phyloP scores from a whole-genome alignment of 2,797 vertebrate genomes.

The Leptodactylus fallax region DNA sequence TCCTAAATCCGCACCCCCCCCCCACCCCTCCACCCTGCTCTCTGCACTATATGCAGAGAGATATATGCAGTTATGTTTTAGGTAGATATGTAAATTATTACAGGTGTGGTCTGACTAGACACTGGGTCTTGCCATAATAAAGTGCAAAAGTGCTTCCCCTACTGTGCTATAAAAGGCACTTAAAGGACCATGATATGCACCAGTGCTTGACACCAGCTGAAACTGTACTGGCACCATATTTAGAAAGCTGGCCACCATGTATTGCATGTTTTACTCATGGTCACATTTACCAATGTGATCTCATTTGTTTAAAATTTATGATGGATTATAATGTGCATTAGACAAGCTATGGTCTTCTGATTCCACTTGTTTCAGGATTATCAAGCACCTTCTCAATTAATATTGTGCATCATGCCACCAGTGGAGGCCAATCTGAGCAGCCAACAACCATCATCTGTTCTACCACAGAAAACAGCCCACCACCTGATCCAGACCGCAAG shows the following conservation, averaged over 20 bases:
- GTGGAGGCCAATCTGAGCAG: background rate
- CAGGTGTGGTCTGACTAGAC: no score
- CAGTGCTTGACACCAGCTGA: no score
- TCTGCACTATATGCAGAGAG: no score
- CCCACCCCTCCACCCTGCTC: no score
- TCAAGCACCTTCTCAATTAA: background rate
- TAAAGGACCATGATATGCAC: background rate
- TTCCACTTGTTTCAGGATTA: background rate
- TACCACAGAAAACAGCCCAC: background rate
- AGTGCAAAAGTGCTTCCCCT: background rate
- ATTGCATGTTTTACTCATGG: no score
- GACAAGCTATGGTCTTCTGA: background rate
- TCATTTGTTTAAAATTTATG: background rate
- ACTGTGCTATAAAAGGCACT: background rate
- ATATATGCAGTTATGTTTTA: no score
- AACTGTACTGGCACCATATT: no score
- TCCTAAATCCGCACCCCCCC: no score
- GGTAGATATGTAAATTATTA: no score
- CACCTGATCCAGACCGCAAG: background rate
- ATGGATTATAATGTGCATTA: background rate
- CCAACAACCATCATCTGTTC: background rate
- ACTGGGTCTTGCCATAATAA: no score
- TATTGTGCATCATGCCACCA: background rate
- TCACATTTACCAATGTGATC: no score
- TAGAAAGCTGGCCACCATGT: no score